Base-by-base conservation (phyloP, 35 echinoderm and acorn worm genomes). In the Apostichopus californicus region DNA sequence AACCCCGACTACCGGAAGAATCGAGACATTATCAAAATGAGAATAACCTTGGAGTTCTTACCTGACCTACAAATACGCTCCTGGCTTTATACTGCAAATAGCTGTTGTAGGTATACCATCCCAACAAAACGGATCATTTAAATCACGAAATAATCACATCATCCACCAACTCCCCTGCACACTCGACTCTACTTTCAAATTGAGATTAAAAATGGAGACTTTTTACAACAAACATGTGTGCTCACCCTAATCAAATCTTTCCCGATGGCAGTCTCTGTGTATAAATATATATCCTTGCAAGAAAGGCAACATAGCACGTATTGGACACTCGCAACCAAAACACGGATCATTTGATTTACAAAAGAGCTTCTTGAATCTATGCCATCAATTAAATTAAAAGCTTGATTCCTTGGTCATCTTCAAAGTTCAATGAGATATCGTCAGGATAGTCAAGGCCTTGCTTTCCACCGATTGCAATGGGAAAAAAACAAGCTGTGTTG, bases 181-280 rank as follows among this genome's bases (percentile, higher is more conserved):
- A 46, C 34, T 46, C 34, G 3, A 46, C 34, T 46, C 34, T n/a
- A 46, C 34, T 46, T 46, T 46, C 34, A 61, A 61, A 61, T 61
- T 8, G 58, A 9, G 58, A 61, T 61, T 61, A 61, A 61, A 61
- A 61, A 61, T 61, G 81, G 22, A 85, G 81, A 57, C 81, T 85
- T 46, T 46, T 85, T 60, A n/a, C 81, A 85, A 59, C 81, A 59
- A 85, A 85, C 81, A 85, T 85, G 81, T 85, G 81, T 85, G 81
- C 81, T 85, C 81, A 56, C 9, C 55, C 17, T 85, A 85, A 85
- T 85, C 81, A 85, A 59, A 85, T 85, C 54, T 85, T 75, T 75
- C 17, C 71, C 17, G 54, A 59, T 8, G 81, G 81, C 81, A 85
- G 17, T 59, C 57, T 85, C 5, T 56, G 20, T 59, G 55, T 59